A percentile compares a stretch with the other conserved stretches of the same genome.
Conservation (phyloP, 2,888 invertebrate species). For the Ecliptopera silaceata region DNA sequence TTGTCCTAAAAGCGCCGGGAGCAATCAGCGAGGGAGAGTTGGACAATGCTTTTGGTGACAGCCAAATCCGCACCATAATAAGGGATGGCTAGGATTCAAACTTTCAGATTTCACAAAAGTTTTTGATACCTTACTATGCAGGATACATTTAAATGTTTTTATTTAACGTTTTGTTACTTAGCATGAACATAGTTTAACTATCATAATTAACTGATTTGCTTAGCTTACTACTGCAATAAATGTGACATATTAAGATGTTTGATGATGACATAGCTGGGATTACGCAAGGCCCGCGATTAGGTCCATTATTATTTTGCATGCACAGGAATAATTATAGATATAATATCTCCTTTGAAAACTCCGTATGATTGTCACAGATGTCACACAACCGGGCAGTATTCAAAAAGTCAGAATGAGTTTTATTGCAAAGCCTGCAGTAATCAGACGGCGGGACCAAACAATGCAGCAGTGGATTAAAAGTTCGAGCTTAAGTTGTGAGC, state of each 20-base stretch:
- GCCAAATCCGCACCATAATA: constrained; percentile 13
- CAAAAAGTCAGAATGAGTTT: constrained; percentile 24
- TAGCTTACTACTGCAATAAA: neutral
- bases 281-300: constrained; percentile 1
- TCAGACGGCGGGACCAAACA: constrained; percentile 64
- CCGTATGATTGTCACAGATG: constrained; percentile 4
- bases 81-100: constrained; percentile 1
- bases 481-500: constrained; percentile 48
- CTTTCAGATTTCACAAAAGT: neutral
- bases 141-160: neutral
- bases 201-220: no score
- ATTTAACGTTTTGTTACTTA: neutral
- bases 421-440: constrained; percentile 48
- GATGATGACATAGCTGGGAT: neutral
- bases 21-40: constrained; percentile 57
- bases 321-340: neutral
- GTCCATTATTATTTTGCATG: neutral
- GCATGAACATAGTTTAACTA: neutral
- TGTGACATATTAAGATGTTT: neutral
- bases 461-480: constrained; percentile 73
- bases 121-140: neutral
- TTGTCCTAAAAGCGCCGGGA: constrained; percentile 39
- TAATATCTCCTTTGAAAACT: neutral
- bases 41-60: constrained; percentile 19
- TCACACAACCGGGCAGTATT: constrained; percentile 19